Evolutionary conservation across 2,888 invertebrate species (phyloP).

Genomic region (Drosophila neutralis): DNA sequence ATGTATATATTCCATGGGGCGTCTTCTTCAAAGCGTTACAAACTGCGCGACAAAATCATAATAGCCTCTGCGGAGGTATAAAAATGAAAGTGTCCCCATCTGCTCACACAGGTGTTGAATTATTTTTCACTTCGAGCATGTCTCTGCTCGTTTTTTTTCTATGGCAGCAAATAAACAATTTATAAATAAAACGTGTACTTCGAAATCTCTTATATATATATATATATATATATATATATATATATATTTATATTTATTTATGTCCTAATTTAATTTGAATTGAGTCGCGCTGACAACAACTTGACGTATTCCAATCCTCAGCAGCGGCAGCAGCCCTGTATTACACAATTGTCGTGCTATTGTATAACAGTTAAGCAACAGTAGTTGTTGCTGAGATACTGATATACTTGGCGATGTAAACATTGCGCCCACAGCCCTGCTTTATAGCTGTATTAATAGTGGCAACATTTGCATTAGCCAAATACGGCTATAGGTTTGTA

Average conservation of each 20-base stretch:
- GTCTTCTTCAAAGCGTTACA: not conserved
- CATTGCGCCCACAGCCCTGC: not conserved
- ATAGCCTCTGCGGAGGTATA: not conserved
- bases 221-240: not conserved
- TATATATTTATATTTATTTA: not conserved
- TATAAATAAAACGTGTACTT: slow-evolving; percentile 6
- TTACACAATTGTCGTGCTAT: slow-evolving; percentile 29
- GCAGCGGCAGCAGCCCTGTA: slow-evolving; percentile 26
- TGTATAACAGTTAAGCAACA: slow-evolving; percentile 23
- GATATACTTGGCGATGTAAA: not conserved
- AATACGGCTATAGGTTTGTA: slow-evolving; percentile 36
- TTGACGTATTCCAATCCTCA: slow-evolving; percentile 36
- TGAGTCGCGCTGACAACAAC: slow-evolving; percentile 35
- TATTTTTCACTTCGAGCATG: not conserved
- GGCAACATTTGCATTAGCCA: slow-evolving; percentile 24
- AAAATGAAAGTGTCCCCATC: not conserved
- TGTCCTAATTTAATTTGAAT: slow-evolving; percentile 54
- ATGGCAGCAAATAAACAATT: slow-evolving; percentile 7
- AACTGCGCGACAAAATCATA: not conserved
- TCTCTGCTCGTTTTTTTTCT: not conserved
- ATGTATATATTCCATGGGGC: no score
- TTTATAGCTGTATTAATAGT: slow-evolving; percentile 27
- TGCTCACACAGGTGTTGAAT: slow-evolving; percentile 18
- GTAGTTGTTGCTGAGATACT: slow-evolving; percentile 12
- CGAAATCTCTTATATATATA: slow-evolving; percentile 5